A percentile compares a stretch with the other conserved stretches of the same genome.
phyloP scores from a whole-genome alignment of 2,888 invertebrate species.

The Hydrotaea diabolus region DNA sequence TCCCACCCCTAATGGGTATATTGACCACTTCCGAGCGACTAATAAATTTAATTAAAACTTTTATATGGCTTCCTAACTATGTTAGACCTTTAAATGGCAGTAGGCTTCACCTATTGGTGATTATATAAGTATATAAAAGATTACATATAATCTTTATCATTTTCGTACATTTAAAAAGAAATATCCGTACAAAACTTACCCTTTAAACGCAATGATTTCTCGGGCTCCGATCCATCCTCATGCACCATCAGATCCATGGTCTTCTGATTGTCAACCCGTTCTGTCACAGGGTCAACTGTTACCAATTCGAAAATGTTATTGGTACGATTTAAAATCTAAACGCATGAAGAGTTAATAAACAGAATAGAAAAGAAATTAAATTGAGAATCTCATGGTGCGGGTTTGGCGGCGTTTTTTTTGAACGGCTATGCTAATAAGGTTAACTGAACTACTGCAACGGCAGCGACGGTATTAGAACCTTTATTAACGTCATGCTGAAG shows the following conservation, averaged over 20 bases:
- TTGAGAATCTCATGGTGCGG: no score
- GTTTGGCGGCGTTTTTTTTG: background rate
- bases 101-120: no score
- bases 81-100: no score
- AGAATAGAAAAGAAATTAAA: background rate
- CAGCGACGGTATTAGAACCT: background rate
- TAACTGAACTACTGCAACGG: conserved; percentile 23
- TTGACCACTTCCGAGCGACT: no score
- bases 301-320: conserved; percentile 98
- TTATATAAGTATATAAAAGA: no score
- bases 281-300: conserved; percentile 93
- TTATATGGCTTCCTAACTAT: no score
- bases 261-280: conserved; percentile 83
- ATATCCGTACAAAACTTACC: conserved; percentile 81
- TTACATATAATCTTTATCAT: no score
- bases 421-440: conserved; percentile 26
- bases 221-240: conserved; percentile 86
- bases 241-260: conserved; percentile 81
- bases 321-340: conserved; percentile 94
- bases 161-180: no score
- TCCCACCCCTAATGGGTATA: no score
- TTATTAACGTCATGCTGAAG: background rate
- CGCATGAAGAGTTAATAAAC: conserved; percentile 56
- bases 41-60: no score
- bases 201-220: conserved; percentile 90